Evolutionary conservation across 2,888 invertebrate species (phyloP).

Genomic region (Campoplex nolae): DNA sequence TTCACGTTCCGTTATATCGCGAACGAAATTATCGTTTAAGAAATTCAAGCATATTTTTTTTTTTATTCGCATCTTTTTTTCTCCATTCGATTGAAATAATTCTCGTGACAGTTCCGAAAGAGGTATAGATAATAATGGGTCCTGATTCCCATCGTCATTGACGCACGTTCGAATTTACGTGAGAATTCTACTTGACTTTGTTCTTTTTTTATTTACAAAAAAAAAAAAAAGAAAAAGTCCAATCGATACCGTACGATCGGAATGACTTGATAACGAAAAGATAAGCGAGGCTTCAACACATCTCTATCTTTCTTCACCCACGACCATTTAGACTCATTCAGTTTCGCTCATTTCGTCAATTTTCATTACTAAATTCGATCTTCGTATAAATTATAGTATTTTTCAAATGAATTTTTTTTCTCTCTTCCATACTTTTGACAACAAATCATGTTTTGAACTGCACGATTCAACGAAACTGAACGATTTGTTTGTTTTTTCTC

Average conservation of each 20-base stretch:
- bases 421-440: too few relatives aligned
- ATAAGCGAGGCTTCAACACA: conserved; percentile 12
- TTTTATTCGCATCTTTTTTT: background rate
- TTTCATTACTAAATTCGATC: background rate
- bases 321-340: background rate
- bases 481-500: background rate
- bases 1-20: conserved; percentile 28
- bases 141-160: background rate
- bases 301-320: background rate
- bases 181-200: background rate
- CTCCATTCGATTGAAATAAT: background rate
- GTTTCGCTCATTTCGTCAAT: background rate
- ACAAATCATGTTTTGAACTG: background rate
- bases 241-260: conserved; percentile 3
- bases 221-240: background rate
- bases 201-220: background rate
- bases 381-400: background rate
- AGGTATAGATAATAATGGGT: background rate
- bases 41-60: background rate
- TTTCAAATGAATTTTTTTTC: background rate
- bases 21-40: conserved; percentile 16
- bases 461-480: background rate
- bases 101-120: background rate
- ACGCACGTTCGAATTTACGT: too few relatives aligned
- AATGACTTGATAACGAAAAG: conserved; percentile 14